Percentiles rank a stretch among this genome's conserved stretches.
phyloP scores from a whole-genome alignment of 2,888 invertebrate species.

The Lysandra bellargus region DNA sequence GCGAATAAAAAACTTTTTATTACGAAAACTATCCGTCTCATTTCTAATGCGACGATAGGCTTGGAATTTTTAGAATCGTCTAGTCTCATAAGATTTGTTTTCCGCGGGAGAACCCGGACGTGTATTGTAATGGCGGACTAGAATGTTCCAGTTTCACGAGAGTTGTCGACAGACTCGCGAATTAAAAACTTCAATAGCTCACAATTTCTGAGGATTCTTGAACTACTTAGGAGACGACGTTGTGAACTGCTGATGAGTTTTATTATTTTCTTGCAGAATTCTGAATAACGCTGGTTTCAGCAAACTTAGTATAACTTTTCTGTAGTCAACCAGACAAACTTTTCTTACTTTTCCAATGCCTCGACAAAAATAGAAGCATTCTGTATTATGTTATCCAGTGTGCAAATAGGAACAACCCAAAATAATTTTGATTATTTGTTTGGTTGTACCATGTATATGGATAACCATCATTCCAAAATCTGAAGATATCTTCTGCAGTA shows the following conservation, averaged over 20 bases:
- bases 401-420: no score
- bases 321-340: no score
- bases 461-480: no score
- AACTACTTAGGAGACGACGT: neutral
- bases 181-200: neutral
- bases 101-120: neutral
- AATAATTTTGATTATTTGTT: no score
- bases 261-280: neutral
- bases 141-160: neutral
- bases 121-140: neutral
- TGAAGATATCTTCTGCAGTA: no score
- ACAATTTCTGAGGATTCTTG: constrained; percentile 6
- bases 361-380: no score
- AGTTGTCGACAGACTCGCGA: neutral
- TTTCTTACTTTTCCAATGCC: no score
- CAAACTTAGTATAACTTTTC: neutral
- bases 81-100: neutral
- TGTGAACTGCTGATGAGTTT: neutral
- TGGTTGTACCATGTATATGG: no score
- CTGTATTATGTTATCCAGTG: no score
- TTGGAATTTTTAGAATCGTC: neutral
- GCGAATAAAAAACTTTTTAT: neutral
- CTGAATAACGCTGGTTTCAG: neutral
- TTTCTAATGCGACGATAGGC: neutral
- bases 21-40: neutral